Conservation (phyloP, 2,797 vertebrate genomes). For the Ceryle rudis region DNA sequence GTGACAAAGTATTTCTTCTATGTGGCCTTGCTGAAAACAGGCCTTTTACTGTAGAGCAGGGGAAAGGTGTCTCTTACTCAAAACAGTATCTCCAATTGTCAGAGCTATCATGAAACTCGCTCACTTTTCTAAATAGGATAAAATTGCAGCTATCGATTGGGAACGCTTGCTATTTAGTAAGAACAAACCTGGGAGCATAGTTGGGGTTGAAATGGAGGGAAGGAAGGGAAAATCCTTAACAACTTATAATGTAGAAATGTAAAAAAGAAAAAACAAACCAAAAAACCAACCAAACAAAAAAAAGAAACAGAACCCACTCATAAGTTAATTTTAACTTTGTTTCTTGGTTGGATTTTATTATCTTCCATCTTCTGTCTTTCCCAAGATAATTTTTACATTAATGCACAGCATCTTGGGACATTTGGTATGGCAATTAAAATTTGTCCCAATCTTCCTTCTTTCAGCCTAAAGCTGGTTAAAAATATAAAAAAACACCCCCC, state of each 20-base stretch:
- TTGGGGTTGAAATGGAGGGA: background rate
- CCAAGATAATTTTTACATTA: background rate
- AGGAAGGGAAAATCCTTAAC: background rate
- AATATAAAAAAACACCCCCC: no score
- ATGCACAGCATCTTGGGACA: background rate
- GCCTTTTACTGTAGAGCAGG: background rate
- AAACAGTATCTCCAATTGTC: background rate
- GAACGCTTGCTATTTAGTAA: background rate
- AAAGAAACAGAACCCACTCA: no score
- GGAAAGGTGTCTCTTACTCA: background rate
- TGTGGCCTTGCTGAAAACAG: background rate
- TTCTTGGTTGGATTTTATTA: background rate
- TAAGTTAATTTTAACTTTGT: background rate
- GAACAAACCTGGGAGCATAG: background rate
- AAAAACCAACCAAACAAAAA: no score
- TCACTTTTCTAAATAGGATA: background rate
- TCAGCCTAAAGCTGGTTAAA: background rate
- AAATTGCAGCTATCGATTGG: background rate
- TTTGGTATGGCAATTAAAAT: background rate
- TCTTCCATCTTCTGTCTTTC: background rate
- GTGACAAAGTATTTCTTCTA: background rate
- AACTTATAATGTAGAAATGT: background rate
- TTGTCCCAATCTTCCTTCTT: background rate
- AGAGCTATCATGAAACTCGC: background rate
- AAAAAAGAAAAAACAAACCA: background rate